Conservation (phyloP, 2,113 vertebrate species). For the Myotis brandtii region DNA sequence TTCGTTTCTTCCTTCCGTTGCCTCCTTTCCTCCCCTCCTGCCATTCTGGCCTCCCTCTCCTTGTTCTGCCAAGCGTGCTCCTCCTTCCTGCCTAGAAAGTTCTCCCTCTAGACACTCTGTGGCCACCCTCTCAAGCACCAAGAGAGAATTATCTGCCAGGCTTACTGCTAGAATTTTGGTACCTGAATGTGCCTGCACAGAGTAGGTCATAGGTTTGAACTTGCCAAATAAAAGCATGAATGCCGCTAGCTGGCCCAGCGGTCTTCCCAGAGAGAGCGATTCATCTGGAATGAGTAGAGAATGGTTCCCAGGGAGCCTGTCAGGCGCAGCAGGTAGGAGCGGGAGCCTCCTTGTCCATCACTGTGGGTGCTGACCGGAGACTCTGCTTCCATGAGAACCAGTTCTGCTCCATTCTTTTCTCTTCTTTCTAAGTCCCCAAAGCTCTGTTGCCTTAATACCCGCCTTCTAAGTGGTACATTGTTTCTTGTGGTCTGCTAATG, state of each 20-base stretch:
- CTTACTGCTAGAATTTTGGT: rapidly evolving
- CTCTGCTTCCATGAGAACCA: not conserved
- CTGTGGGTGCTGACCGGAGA: rapidly evolving
- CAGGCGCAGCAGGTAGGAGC: rapidly evolving
- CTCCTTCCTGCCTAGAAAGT: not conserved
- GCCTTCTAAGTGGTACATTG: not conserved
- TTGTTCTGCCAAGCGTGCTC: not conserved
- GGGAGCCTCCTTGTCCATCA: not conserved
- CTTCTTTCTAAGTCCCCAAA: not conserved
- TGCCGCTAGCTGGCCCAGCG: rapidly evolving
- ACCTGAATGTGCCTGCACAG: rapidly evolving
- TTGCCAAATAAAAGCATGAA: not conserved
- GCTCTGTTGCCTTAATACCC: not conserved
- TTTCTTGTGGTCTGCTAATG: rapidly evolving
- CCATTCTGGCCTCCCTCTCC: not conserved
- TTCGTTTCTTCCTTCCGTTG: not conserved
- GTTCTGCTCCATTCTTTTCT: not conserved
- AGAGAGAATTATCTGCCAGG: no score
- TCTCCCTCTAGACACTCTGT: not conserved
- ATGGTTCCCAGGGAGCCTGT: not conserved
- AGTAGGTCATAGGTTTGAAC: rapidly evolving
- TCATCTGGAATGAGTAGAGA: not conserved
- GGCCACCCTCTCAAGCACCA: rapidly evolving
- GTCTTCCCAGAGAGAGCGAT: not conserved
- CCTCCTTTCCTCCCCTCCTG: not conserved